Conservation (phyloP, 2,888 invertebrate species). For the Synergus laeviventris region DNA sequence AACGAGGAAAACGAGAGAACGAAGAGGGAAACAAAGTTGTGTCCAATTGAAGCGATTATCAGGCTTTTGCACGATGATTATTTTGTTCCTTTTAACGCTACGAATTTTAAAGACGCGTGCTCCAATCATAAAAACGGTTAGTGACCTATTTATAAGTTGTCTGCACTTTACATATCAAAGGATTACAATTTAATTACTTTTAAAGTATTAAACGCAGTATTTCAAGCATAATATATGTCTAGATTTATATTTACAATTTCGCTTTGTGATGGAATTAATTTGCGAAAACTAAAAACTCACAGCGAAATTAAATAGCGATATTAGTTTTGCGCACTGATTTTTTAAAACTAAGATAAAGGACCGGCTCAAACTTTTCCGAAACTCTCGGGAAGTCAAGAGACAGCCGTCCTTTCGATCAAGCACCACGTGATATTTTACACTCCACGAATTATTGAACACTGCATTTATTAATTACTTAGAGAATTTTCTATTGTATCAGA, state of each 20-base stretch:
- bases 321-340: neutral
- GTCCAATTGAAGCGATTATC: conserved; percentile 91
- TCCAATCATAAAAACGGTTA: conserved; percentile 52
- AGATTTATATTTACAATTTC: neutral
- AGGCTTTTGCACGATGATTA: conserved; percentile 93
- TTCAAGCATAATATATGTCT: neutral
- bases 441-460: neutral
- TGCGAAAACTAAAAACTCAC: neutral
- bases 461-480: conserved; percentile 3
- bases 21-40: conserved; percentile 80
- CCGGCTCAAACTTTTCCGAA: neutral
- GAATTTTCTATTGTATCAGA: neutral
- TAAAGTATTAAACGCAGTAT: conserved; percentile 25
- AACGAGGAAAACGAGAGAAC: conserved; percentile 75
- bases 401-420: neutral
- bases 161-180: conserved; percentile 28
- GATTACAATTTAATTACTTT: conserved; percentile 16
- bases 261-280: neutral
- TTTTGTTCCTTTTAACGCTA: conserved; percentile 88
- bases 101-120: conserved; percentile 92
- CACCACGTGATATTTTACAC: conserved; percentile 5
- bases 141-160: neutral
- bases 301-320: neutral
- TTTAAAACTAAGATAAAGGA: neutral
- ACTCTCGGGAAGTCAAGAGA: neutral